Evolutionary conservation across 2,797 vertebrate genomes (phyloP).

Genomic region (Dendrocincla fuliginosa): DNA sequence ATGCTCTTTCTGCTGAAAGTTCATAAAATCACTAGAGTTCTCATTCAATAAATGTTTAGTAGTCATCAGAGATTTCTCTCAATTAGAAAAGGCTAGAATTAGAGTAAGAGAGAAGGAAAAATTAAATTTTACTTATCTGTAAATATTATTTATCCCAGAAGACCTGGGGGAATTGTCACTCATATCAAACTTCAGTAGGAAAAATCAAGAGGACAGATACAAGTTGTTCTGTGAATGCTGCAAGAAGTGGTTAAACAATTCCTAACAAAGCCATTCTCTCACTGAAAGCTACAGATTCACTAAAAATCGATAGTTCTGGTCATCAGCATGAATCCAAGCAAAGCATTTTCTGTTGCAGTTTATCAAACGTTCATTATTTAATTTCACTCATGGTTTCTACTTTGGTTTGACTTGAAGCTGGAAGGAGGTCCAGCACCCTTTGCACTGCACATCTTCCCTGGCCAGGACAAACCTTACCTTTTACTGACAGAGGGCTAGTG

Average conservation of each 20-base stretch:
- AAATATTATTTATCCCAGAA: slow-evolving; percentile 29
- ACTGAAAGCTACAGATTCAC: slow-evolving; percentile 3
- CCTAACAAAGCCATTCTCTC: not conserved
- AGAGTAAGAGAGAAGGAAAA: not conserved
- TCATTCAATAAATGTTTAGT: slow-evolving; percentile 35
- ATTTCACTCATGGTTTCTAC: not conserved
- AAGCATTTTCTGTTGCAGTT: not conserved
- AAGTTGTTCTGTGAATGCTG: not conserved
- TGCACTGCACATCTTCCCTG: not conserved
- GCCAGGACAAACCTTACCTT: not conserved
- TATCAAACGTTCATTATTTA: not conserved
- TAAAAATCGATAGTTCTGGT: not conserved
- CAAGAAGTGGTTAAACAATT: slow-evolving; percentile 11
- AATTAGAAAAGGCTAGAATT: slow-evolving; percentile 27
- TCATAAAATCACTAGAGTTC: slow-evolving; percentile 29
- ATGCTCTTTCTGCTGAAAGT: slow-evolving; percentile 20
- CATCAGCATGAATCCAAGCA: not conserved
- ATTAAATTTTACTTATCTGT: not conserved
- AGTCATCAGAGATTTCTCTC: slow-evolving; percentile 23
- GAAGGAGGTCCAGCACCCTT: not conserved
- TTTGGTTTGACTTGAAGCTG: not conserved
- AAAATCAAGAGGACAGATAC: not conserved
- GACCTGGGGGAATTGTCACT: not conserved
- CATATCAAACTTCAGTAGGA: not conserved
- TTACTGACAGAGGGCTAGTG: not conserved